Evolutionary conservation across 1,140 invertebrate genomes (phyloP).

Genomic region (Trichonephila clavipes): DNA sequence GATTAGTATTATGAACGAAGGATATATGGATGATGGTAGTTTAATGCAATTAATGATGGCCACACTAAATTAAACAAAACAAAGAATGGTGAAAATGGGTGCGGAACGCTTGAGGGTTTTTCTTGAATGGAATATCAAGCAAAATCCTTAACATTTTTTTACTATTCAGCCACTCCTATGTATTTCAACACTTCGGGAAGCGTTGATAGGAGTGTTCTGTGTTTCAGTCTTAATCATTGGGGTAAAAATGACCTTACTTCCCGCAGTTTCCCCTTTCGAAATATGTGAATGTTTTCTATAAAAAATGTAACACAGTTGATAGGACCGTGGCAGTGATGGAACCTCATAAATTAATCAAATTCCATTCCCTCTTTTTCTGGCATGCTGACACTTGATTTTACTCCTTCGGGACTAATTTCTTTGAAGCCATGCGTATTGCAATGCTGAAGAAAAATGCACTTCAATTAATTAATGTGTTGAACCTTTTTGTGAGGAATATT

Average conservation of each 20-base stretch:
- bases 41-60: slow-evolving; percentile 48
- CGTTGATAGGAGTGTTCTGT: slow-evolving; percentile 25
- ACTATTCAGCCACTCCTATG: slow-evolving; percentile 38
- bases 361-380: neutral
- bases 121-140: slow-evolving; percentile 28
- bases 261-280: neutral
- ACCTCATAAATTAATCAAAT: slow-evolving; percentile 19
- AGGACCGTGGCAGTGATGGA: neutral
- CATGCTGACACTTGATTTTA: neutral
- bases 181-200: slow-evolving; percentile 45
- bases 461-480: no score
- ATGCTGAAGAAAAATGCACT: no score
- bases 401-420: no score
- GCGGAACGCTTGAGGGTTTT: slow-evolving; percentile 33
- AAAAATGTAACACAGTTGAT: neutral
- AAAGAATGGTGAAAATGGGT: slow-evolving; percentile 14
- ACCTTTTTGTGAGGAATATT: no score
- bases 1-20: neutral
- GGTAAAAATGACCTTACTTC: slow-evolving; percentile 49
- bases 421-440: no score
- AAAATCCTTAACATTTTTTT: slow-evolving; percentile 23
- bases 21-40: neutral
- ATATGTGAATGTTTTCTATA: slow-evolving; percentile 29
- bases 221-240: slow-evolving; percentile 49
- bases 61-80: slow-evolving; percentile 43